A percentile compares a stretch with the other conserved stretches of the same genome.
Evolutionary conservation across 30 jellyfish, hydroid and myxozoan species (phyloP).

Genomic region (Calvadosia cruxmelitensis): DNA sequence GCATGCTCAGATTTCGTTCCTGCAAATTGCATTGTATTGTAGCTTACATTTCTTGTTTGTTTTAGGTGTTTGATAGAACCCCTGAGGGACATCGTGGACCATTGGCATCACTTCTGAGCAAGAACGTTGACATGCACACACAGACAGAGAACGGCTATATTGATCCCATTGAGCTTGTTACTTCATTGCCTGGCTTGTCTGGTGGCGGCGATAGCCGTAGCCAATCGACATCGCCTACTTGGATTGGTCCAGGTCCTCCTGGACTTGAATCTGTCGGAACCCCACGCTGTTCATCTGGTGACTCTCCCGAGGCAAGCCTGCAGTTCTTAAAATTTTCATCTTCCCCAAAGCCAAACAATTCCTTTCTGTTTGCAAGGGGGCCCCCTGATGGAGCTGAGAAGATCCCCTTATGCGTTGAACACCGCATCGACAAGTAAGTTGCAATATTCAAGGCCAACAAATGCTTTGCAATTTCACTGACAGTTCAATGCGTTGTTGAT

Average conservation of each 20-base stretch:
- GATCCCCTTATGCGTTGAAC: constrained; percentile 67
- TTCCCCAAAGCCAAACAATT: constrained; percentile 80
- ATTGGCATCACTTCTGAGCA: constrained; percentile 33
- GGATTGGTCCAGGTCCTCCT: constrained; percentile 19
- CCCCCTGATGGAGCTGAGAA: constrained; percentile 99
- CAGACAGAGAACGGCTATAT: constrained; percentile 74
- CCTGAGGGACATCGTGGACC: constrained; percentile 97
- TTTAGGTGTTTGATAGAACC: constrained; percentile 57
- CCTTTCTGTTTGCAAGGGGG: constrained; percentile 90
- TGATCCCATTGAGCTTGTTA: constrained; percentile 53
- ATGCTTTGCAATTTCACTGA: no score
- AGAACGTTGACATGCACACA: constrained; percentile 68
- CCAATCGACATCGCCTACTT: constrained; percentile 83
- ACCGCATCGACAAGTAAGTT: constrained; percentile 48
- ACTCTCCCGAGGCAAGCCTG: constrained; percentile 53
- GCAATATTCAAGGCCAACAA: no score
- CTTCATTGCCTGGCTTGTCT: constrained; percentile 14
- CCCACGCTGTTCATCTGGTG: constrained; percentile 3
- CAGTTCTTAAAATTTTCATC: constrained; percentile 69
- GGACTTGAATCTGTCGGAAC: background rate
- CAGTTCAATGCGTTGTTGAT: no score
- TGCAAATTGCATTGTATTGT: no score
- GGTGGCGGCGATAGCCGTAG: constrained; percentile 74
- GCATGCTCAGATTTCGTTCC: no score
- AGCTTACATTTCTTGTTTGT: no score